Conservation (phyloP, 1,140 invertebrate species). For the Philopotamus ludificatus region DNA sequence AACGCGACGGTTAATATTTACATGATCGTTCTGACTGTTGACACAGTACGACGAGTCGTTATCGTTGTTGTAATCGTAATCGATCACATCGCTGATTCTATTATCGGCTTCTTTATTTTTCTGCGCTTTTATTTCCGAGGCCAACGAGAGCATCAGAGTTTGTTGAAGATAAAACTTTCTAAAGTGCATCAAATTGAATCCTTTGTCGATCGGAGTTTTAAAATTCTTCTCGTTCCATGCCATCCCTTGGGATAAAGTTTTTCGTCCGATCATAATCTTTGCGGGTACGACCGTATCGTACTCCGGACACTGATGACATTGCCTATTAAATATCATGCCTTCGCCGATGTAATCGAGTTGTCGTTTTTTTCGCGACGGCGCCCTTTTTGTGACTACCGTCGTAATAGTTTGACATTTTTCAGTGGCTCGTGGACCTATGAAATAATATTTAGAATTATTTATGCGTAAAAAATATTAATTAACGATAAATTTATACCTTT, state of each 20-base stretch:
- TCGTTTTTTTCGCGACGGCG: conserved; percentile 42
- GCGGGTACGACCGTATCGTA: conserved; percentile 48
- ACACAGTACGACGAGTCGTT: conserved; percentile 56
- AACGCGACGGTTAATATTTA: conserved; percentile 14
- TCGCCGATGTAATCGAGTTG: conserved; percentile 49
- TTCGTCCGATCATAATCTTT: conserved; percentile 53
- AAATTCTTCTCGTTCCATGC: conserved; percentile 54
- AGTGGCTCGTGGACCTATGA: conserved; percentile 48
- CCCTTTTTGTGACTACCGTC: conserved; percentile 24
- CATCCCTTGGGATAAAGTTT: conserved; percentile 50
- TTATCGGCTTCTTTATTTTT: conserved; percentile 40
- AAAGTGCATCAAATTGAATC: conserved; percentile 33
- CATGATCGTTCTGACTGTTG: conserved; percentile 45
- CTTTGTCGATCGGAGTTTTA: conserved; percentile 52
- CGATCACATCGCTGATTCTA: conserved; percentile 44
- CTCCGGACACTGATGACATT: conserved; percentile 43
- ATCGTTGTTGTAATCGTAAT: conserved; percentile 58
- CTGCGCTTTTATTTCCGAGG: conserved; percentile 25
- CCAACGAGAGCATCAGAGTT: conserved; percentile 22
- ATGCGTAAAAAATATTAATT: conserved; percentile 15
- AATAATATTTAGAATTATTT: conserved; percentile 8
- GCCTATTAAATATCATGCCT: conserved; percentile 48
- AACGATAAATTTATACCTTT: conserved; percentile 50
- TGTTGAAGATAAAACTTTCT: conserved; percentile 36
- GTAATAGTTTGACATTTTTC: conserved; percentile 47